Evolutionary conservation across 2,797 vertebrate genomes (phyloP).

Genomic region (Pyrrhura leucotis): DNA sequence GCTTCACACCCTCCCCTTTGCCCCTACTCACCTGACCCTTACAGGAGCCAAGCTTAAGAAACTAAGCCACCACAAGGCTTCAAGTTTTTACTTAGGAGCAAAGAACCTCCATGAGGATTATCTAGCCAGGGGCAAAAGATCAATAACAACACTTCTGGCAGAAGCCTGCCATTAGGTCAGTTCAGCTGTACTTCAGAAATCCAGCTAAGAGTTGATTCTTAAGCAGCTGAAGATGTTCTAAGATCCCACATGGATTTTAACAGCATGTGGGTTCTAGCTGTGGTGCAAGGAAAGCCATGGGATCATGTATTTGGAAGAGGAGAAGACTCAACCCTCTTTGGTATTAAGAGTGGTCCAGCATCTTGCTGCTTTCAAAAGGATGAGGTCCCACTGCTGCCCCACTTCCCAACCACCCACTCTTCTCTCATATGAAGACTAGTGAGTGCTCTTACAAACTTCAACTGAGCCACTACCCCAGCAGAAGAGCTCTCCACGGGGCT

Average conservation of each 20-base stretch:
- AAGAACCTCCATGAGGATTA: not conserved
- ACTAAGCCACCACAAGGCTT: not conserved
- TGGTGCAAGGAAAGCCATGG: too few species aligned
- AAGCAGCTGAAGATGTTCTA: not conserved
- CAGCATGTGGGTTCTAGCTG: not conserved
- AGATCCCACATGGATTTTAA: not conserved
- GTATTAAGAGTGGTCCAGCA: too few species aligned
- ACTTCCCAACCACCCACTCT: not conserved
- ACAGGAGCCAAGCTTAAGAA: not conserved
- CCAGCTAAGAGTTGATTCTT: not conserved
- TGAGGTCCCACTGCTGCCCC: not conserved
- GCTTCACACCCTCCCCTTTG: not conserved
- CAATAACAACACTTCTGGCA: not conserved
- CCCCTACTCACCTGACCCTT: not conserved
- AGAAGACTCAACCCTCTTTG: not conserved
- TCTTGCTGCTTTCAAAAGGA: not conserved
- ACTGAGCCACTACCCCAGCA: not conserved
- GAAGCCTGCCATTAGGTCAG: not conserved
- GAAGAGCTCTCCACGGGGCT: not conserved
- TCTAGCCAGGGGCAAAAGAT: not conserved
- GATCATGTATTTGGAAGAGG: fast-evolving
- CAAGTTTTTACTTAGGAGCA: not conserved
- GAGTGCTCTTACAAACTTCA: not conserved
- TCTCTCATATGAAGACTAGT: not conserved
- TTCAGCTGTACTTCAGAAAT: not conserved